Evolutionary conservation across 1,140 invertebrate species (phyloP), one percentile per base, ranked within the genome.

Genomic region (Drosophila kohkoa): DNA sequence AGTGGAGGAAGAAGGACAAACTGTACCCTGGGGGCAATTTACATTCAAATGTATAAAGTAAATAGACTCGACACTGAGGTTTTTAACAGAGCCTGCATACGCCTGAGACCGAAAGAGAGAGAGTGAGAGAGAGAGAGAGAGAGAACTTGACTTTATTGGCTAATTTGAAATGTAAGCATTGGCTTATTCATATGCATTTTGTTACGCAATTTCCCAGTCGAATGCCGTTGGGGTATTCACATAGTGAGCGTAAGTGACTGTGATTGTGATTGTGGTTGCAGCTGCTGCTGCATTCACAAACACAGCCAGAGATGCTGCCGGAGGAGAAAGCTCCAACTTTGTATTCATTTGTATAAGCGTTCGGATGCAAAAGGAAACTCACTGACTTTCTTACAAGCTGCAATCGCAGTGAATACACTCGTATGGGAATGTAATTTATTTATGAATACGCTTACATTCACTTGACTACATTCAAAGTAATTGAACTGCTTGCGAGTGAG

Each of bases 41-140:
- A 68, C 68, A 81, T 81, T 68, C 65, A 81, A 81, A 81, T 81
- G 62, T 49, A 64, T 58, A 69, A 52, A 48, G 32, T 51, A 35
- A 59, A 58, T 55, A 67, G 13, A 57, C 51, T 52, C 48, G 11
- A 51, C 8, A 35, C 38, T 63, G 38, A 45, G 57, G 57, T 69
- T 52, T 62, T 15, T 25, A 25, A 25, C 20, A 25, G 20, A 25
- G 20, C 20, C 20, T 25, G 20, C 46, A 30, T 41, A 30, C 11
- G 11, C 11, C 54, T 51, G 51, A 55, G 5, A 32, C 32, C 20
- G 20, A 25, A 3, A 25, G 20, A 25, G 20, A 20, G 2, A 20
- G 20, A 20, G 20, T n/a, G n/a, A 20, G 20, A 20, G 20, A 16
- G 1, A 16, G 20, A 25, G 20, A 25, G 20, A 25, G 20, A 25